Conservation (phyloP, 2,113 vertebrate species). For the Nerophis ophidion region DNA sequence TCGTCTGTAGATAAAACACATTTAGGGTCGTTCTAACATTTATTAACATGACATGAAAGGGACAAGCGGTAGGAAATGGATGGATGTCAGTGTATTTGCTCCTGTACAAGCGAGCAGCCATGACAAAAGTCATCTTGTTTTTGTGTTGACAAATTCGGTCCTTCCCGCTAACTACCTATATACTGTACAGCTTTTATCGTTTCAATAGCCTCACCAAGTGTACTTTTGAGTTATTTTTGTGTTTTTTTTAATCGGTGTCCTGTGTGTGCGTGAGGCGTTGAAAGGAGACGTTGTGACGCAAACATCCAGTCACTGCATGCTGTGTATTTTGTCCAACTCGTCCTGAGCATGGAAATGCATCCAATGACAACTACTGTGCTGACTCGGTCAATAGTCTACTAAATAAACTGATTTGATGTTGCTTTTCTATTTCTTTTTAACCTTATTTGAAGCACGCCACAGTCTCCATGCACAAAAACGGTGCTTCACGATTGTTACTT, state of each 20-base stretch:
- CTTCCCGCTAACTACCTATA: too few species aligned
- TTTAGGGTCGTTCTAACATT: too few species aligned
- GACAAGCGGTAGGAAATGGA: too few species aligned
- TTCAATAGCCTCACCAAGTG: constrained; percentile 71
- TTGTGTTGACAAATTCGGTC: not conserved
- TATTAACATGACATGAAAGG: too few species aligned
- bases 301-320: constrained; percentile 63
- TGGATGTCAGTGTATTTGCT: too few species aligned
- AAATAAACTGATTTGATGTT: constrained; percentile 73
- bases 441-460: not conserved
- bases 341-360: constrained; percentile 67
- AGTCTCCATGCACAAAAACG: too few species aligned
- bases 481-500: too few species aligned
- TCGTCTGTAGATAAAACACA: too few species aligned
- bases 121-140: too few species aligned
- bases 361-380: constrained; percentile 34
- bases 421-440: constrained; percentile 40
- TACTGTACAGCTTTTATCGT: constrained; percentile 53
- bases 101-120: too few species aligned
- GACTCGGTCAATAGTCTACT: constrained; percentile 45
- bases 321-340: constrained; percentile 34
- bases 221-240: constrained; percentile 47
- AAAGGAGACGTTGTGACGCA: constrained; percentile 30
- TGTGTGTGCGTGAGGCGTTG: constrained; percentile 25
- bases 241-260: constrained; percentile 35